These are phyloP conservation scores for Resseliella maxima DNA, from an alignment of 2,888 invertebrate genomes.

Conservation along the genomic window DNA sequence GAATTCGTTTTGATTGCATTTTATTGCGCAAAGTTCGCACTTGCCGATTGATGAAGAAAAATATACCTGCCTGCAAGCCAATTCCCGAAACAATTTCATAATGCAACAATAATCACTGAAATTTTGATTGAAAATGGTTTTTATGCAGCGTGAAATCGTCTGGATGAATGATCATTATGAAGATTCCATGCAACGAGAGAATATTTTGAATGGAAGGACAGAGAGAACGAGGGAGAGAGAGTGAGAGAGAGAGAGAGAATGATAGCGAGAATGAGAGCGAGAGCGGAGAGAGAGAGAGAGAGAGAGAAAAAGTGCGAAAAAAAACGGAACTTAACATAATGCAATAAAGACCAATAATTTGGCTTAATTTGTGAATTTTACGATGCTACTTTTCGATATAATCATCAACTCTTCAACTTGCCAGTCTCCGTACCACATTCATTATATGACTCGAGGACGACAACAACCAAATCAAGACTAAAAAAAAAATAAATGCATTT, in stretches of 20 bases:
- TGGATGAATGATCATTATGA: neutral
- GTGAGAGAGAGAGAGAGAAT: no score
- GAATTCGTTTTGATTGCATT: no score
- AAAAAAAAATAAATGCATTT: neutral
- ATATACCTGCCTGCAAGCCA: neutral
- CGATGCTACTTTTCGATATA: constrained; percentile 16
- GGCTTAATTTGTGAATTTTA: constrained; percentile 5
- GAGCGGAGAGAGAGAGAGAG: neutral
- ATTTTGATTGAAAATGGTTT: neutral
- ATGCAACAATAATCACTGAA: neutral
- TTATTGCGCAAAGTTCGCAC: no score
- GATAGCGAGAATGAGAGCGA: neutral
- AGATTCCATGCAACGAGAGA: neutral
- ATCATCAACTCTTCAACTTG: no score
- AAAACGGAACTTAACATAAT: constrained; percentile 37
- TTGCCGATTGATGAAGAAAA: no score
- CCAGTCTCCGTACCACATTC: no score
- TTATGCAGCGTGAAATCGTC: neutral
- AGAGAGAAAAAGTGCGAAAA: neutral
- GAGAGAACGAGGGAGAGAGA: no score
- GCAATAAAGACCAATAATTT: constrained; percentile 24
- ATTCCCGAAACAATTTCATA: neutral
- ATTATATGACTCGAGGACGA: no score
- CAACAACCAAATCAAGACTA: neutral
- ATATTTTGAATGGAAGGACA: no score